phyloP scores from a whole-genome alignment of 2,797 vertebrate species.

The Hephaestus fuliginosus region DNA sequence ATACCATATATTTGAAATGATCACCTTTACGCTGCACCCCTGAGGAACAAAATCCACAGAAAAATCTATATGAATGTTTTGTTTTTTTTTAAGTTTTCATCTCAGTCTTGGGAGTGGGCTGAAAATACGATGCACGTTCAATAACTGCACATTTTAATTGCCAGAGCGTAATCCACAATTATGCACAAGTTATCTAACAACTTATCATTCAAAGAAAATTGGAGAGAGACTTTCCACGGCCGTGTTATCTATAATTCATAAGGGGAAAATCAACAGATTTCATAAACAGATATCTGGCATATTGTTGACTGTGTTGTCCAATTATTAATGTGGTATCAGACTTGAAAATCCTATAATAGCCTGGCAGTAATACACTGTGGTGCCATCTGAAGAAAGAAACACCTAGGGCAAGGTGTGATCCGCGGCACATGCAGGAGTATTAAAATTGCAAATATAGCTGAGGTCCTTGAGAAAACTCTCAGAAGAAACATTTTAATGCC shows the following conservation, averaged over 20 bases:
- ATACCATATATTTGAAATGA: background rate
- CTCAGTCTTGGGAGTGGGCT: background rate
- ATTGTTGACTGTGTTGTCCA: constrained; percentile 57
- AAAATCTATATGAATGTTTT: background rate
- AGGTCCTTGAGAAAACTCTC: constrained; percentile 42
- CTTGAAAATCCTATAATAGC: constrained; percentile 54
- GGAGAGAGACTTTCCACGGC: constrained; percentile 26
- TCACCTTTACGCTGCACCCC: background rate
- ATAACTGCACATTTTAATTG: constrained; percentile 48
- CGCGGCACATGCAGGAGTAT: constrained; percentile 37
- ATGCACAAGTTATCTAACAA: constrained; percentile 31
- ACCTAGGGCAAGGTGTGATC: constrained; percentile 58
- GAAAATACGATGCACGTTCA: constrained; percentile 35
- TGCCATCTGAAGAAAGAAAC: constrained; percentile 47
- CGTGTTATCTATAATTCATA: constrained; percentile 59
- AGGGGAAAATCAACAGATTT: constrained; percentile 54
- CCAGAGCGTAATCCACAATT: constrained; percentile 40
- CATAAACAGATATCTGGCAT: constrained; percentile 49
- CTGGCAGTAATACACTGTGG: constrained; percentile 32
- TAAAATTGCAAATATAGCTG: constrained; percentile 58
- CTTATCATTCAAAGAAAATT: constrained; percentile 52
- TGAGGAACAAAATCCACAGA: constrained; percentile 1
- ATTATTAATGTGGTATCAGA: constrained; percentile 62
- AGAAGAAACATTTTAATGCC: constrained; percentile 43
- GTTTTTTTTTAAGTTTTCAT: background rate